These are phyloP conservation scores for Pegoplata infirma DNA, from an alignment of 2,888 invertebrate species.

Conservation along the genomic window DNA sequence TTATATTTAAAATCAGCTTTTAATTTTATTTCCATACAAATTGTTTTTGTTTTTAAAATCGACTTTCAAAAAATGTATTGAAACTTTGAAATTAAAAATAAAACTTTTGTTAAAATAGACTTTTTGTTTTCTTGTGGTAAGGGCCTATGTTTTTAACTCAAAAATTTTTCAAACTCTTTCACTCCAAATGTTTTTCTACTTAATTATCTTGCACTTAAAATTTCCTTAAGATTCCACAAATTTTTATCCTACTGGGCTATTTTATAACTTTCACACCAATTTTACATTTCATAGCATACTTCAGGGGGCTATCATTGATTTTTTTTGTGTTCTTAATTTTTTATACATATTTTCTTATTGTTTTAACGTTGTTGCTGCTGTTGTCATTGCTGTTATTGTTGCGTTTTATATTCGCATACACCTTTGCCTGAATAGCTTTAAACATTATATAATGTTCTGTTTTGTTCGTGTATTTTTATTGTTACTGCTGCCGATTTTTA, in stretches of 20 bases:
- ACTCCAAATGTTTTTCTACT: too few species aligned
- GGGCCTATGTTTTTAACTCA: too few species aligned
- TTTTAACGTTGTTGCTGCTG: neutral
- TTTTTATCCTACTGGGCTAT: neutral
- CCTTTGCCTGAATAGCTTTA: slow-evolving; percentile 7
- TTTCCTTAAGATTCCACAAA: too few species aligned
- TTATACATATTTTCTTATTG: neutral
- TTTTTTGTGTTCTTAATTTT: neutral
- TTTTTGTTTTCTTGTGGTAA: too few species aligned
- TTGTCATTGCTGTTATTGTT: slow-evolving; percentile 7
- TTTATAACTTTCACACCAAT: neutral
- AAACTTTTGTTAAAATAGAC: too few species aligned
- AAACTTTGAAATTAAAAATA: too few species aligned
- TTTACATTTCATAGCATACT: slow-evolving; percentile 33
- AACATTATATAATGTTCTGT: slow-evolving; percentile 3
- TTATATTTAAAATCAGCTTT: too few species aligned
- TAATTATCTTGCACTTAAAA: too few species aligned
- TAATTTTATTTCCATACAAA: too few species aligned
- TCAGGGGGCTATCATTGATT: slow-evolving; percentile 40
- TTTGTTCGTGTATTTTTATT: neutral
- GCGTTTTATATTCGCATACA: neutral
- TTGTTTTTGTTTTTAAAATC: too few species aligned
- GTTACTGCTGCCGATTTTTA: neutral
- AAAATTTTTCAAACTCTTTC: too few species aligned
- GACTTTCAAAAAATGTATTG: too few species aligned